Base-by-base conservation (phyloP, 2,797 vertebrate species). In the Phrynocephalus vlangalii region DNA sequence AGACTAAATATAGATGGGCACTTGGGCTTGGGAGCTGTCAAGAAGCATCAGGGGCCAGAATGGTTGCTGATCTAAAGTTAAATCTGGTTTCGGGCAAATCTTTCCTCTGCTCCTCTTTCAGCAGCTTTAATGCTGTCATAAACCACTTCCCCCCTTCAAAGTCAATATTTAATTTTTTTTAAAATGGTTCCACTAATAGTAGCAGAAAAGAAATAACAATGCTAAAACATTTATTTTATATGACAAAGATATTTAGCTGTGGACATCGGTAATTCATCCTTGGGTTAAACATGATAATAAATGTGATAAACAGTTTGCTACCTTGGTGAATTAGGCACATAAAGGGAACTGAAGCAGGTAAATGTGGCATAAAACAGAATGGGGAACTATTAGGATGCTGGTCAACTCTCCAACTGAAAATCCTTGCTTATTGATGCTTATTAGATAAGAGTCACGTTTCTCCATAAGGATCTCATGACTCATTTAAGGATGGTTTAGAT, bases 271-370 rank as follows among this genome's bases (percentile, higher is more conserved):
- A 76, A 48, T 28, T 52, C 81, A 87, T 91, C 67, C n/a, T 92
- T 87, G 70, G 79, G 81, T 82, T 84, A 84, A 90, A 90, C 84
- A 44, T 85, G 91, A 88, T 86, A 94, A 88, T 84, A 15, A 66
- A 88, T 82, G 81, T 86, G 93, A 88, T 84, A 15, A 66, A 88
- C 82, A 81, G 81, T 83, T 91, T 94, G n/a, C 71, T 93, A 89
- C 89, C 89, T 89, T 89, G 82, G 44, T 88, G 87, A 92, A 94
- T 94, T 92, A 91, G 71, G 56, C 91, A 85, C 63, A 87, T 91
- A 92, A 94, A 91, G 92, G 87, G 86, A 94, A 91, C 84, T 87
- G 93, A 93, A 77, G 86, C 91, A 95, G 91, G 92, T 94, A 94
- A 95, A 90, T 73, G 78, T 68, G 84, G 88, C 91, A 91, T 92